Percentiles rank a stretch among this genome's conserved stretches.
Evolutionary conservation across 2,113 vertebrate species (phyloP).

Genomic region (Labeo catla): DNA sequence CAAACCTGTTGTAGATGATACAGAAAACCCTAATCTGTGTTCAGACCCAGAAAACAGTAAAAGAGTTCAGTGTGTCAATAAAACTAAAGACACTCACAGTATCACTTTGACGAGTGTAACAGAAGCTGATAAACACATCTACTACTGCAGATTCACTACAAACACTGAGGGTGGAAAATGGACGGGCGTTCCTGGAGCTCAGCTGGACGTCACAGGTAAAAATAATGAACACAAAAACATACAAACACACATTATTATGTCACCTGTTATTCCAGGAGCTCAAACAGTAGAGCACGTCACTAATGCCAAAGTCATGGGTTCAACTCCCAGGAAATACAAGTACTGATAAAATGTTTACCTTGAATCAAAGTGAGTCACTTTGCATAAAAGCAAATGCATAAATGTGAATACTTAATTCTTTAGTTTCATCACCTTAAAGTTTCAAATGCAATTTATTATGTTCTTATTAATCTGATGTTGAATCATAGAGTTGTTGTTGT

Average conservation of each 20-base stretch:
- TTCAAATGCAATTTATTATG: too few relatives aligned
- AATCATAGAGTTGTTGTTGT: not conserved
- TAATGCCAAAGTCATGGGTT: too few relatives aligned
- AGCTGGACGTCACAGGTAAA: constrained; percentile 23
- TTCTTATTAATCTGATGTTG: too few relatives aligned
- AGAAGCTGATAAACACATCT: constrained; percentile 30
- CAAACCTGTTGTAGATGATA: not conserved
- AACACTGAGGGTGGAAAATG: not conserved
- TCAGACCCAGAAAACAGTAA: not conserved
- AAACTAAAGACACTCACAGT: not conserved
- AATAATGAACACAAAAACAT: not conserved
- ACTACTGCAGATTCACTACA: constrained; percentile 22
- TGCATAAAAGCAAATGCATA: too few relatives aligned
- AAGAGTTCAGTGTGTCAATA: constrained; percentile 13
- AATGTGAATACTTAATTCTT: too few relatives aligned
- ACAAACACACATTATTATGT: too few relatives aligned
- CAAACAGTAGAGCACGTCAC: too few relatives aligned
- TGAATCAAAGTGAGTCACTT: too few relatives aligned
- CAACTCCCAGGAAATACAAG: too few relatives aligned
- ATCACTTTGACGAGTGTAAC: constrained; percentile 17
- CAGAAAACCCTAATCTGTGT: constrained; percentile 19
- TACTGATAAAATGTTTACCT: too few relatives aligned
- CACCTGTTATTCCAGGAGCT: too few relatives aligned
- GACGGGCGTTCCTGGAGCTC: not conserved
- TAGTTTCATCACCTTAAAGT: too few relatives aligned